A percentile compares a stretch with the other conserved stretches of the same genome.
phyloP scores from a whole-genome alignment of 2,113 vertebrate genomes.

The Pollachius pollachius region DNA sequence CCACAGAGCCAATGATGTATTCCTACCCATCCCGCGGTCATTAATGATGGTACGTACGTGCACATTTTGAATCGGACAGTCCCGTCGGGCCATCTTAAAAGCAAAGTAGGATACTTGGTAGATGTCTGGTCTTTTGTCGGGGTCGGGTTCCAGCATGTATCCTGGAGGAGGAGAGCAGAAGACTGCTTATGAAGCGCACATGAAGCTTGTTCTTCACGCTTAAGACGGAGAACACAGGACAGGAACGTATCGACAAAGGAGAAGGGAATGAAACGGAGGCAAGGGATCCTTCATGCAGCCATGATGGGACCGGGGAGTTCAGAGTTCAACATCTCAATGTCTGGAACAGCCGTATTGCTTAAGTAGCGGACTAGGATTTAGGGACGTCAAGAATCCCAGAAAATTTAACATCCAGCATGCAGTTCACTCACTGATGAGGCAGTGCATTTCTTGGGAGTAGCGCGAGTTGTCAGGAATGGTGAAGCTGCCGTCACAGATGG shows the following conservation, averaged over 20 bases:
- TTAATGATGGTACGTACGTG: slow-evolving; percentile 77
- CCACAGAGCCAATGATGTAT: neutral
- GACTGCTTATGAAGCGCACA: neutral
- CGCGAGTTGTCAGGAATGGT: slow-evolving; percentile 96
- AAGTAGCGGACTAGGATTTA: too few relatives aligned
- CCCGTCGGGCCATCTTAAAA: slow-evolving; percentile 87
- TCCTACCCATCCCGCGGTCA: neutral
- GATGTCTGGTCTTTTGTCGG: slow-evolving; percentile 93
- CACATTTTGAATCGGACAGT: slow-evolving; percentile 87
- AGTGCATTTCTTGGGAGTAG: slow-evolving; percentile 96
- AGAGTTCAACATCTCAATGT: too few relatives aligned
- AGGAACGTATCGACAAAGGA: neutral
- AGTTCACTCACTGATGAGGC: slow-evolving; percentile 92
- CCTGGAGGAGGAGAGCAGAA: slow-evolving; percentile 63
- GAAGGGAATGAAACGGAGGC: neutral
- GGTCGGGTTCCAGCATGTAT: slow-evolving; percentile 97
- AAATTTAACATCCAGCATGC: too few relatives aligned
- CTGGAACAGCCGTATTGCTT: too few relatives aligned
- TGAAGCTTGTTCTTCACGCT: neutral
- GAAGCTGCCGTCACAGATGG: slow-evolving; percentile 97
- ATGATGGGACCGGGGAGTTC: too few relatives aligned
- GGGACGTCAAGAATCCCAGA: too few relatives aligned
- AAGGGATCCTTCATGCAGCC: neutral
- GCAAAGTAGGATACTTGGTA: slow-evolving; percentile 96
- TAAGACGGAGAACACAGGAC: neutral